Base-by-base conservation (phyloP, 2,113 vertebrate genomes). In the Amphilophus citrinellus region DNA sequence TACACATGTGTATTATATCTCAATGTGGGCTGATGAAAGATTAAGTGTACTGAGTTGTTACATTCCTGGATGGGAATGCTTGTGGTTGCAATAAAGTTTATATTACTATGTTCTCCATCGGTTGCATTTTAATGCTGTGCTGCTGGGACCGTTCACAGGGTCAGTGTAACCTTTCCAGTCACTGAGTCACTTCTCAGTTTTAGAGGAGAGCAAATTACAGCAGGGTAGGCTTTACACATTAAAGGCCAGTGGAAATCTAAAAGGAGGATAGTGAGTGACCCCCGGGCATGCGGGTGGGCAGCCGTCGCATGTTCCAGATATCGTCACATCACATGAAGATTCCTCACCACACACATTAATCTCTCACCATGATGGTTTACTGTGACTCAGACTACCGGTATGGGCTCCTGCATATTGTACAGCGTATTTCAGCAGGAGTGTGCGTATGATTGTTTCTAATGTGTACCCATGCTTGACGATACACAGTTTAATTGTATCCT, bases 281-380 rank as follows among this genome's bases (percentile, higher is more conserved):
- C 78, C 32, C 15, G 14, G 84, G 88, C 86, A 90, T 87, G 91
- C 4, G 76, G 80, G 78, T 63, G 82, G 85, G 89, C 80, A 80
- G 79, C 79, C 73, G 61, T 77, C 42, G 81, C 79, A 22, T 89
- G 91, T 94, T 93, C 80, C 90, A 92, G 88, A 93, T 91, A 91
- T 93, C 86, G 66, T 92, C 94, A 93, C 92, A 90, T 94, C 91
- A 91, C 91, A 92, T 94, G 90, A 92, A 92, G 85, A 94, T 94
- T 92, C 92, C 88, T 89, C 84, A 63, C 42, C 20, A 15, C 82
- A 18, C 63, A 57, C 87, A 92, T 91, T 90, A 91, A 87, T 89
- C 87, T 89, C 61, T 87, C 83, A 76, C 20, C 76, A 59, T 58
- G n/a, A 57, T 56, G 62, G 76, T 88, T 73, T 66, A 73, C 81